Percentiles rank a stretch among this genome's conserved stretches.
Conservation (phyloP, 2,888 invertebrate genomes). For the Pseudococcus jackbeardsleyi region DNA sequence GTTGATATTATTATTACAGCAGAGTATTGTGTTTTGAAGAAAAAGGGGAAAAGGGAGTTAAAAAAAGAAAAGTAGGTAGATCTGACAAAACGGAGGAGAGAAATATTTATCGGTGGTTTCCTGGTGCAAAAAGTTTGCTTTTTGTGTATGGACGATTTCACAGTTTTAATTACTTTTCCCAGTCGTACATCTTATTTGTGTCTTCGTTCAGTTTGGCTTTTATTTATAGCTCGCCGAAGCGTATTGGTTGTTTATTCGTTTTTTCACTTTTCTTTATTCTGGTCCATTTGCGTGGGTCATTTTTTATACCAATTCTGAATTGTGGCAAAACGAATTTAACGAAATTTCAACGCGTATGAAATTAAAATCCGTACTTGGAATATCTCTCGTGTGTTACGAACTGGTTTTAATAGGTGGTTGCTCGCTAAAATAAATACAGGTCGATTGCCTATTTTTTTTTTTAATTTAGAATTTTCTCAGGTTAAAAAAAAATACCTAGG, state of each 20-base stretch:
- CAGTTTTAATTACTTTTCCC: slow-evolving; percentile 49
- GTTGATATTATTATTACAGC: too few relatives aligned
- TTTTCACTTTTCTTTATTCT: neutral
- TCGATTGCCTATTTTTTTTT: neutral
- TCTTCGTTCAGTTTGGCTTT: slow-evolving; percentile 7
- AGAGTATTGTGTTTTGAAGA: neutral
- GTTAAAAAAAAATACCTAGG: too few relatives aligned
- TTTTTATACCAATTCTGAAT: slow-evolving; percentile 24
- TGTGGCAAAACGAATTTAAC: neutral
- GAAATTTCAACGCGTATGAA: neutral
- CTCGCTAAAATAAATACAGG: neutral
- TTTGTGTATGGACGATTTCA: neutral
- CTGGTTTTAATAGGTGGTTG: neutral
- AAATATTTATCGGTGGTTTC: slow-evolving; percentile 25
- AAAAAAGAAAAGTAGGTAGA: too few relatives aligned
- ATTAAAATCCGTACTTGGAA: neutral
- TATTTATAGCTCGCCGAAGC: slow-evolving; percentile 34
- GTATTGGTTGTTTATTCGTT: neutral
- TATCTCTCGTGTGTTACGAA: neutral
- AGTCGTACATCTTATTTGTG: slow-evolving; percentile 46
- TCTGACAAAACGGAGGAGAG: neutral
- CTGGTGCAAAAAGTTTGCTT: slow-evolving; percentile 2
- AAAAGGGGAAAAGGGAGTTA: too few relatives aligned
- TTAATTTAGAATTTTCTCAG: neutral
- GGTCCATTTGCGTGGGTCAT: neutral